Base-by-base conservation (phyloP, 2,113 vertebrate species). In the Thoracochromis brauschi region DNA sequence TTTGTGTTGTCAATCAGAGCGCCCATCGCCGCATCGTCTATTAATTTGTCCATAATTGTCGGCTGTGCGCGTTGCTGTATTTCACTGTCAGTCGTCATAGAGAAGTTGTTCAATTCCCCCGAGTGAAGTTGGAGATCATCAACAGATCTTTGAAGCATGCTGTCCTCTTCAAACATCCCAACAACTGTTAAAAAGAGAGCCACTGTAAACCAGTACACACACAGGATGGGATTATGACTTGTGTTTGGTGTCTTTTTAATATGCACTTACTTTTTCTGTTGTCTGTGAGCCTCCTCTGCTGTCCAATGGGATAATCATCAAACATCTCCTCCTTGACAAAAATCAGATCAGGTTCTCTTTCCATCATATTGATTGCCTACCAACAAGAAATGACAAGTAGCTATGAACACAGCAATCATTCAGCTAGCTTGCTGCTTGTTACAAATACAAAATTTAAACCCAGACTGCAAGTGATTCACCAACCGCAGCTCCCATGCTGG, bases 301-400 rank as follows among this genome's bases (percentile, higher is more conserved):
- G 94, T 19, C 90, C 91, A 35, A 94, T 92, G 11, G 94, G 91
- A 73, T 92, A 92, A 51, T 96, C 96, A 8, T 97, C 96, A 75
- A 94, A 96, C 1, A 21, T 87, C 86, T 97, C 96, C 51, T 97
- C 96, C 80, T 97, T 97, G 40, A 96, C 92, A 83, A 95, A 95
- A 81, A 96, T 92, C 51, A 96, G 94, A 42, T 96, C 96, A 40
- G 95, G 94, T 58, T 94, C 95, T 24, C 95, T 89, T 21, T 95
- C 95, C 31, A 95, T 89, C 79, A 96, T 80, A 55, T 95, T 91
- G 12, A 95, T 86, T n/a, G 58, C 83, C 96, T 97, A 75, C 13
- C 7, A 80, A 73, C n/a, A 82, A 84, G 7, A 88, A 12, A 7
- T 31, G 29, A 63, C 4, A 78, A 71, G 71, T 13, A 78, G 7